Base-by-base conservation (phyloP, 53 echinoderm and acorn worm genomes). In the Hippasteria phrygiana region DNA sequence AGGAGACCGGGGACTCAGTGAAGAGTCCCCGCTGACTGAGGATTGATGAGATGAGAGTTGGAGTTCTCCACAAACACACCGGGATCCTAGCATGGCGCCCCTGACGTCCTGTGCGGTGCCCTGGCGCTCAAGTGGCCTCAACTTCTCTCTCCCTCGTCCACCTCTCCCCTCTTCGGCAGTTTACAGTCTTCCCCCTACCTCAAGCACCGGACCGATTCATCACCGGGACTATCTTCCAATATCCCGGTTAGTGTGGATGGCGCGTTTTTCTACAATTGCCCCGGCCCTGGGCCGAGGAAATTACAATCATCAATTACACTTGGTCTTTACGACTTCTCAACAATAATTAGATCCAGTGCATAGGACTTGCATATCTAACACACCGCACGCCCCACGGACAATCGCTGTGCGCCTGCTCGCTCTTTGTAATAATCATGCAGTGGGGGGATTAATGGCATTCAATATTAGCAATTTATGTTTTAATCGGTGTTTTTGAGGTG, bases 231-330 rank as follows among this genome's bases (percentile, higher is more conserved):
- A 63, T 63, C 59, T 81, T 43, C 71, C 12, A 33, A 51, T 69
- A 35, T 48, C 47, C 85, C 43, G 9, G 53, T 37, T 71, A 38
- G 46, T 33, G n/a, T 22, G 20, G 70, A 70, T 71, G 85, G 54
- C 20, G 71, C 70, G 27, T 42, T 85, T 71, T 85, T 53, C 2
- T 70, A 46, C 71, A 85, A 85, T 46, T 85, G 85, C 35, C 53
- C 71, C 46, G 43, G 70, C 54, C 45, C 16, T 22, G 28, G 70
- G n/a, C n/a, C 22, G 36, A 85, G 85, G 85, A 85, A 85, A 85
- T 85, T 85, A 53, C 85, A 26, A 32, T 65, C 85, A 85, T 85
- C 85, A 85, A 85, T 85, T 85, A 85, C 85, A 51, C 81, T 65
- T 13, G 64, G 32, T 81, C 43, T 81, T 81, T 62, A 62, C 64